Conservation (phyloP, 1,140 invertebrate species). For the Philotrypesis tridentata region DNA sequence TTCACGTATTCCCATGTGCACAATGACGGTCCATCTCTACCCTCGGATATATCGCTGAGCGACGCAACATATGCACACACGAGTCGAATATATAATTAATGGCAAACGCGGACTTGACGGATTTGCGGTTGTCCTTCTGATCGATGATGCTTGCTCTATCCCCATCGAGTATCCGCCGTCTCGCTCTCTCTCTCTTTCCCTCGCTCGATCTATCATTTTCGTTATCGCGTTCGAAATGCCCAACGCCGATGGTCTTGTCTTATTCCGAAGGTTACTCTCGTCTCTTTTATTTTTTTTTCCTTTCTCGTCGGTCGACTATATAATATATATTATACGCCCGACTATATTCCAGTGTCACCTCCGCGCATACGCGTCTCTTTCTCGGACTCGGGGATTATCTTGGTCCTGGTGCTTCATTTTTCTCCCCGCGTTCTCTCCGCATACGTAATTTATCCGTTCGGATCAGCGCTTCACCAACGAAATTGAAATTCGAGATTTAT, state of each 20-base stretch:
- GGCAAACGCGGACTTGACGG: background rate
- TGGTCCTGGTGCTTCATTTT: no score
- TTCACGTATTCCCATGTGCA: background rate
- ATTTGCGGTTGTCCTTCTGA: slow-evolving; percentile 15
- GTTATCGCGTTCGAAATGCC: slow-evolving; percentile 13
- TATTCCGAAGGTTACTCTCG: background rate
- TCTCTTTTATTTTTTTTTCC: background rate
- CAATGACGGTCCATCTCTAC: background rate
- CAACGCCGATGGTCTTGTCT: background rate
- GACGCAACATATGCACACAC: slow-evolving; percentile 8
- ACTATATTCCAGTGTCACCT: background rate
- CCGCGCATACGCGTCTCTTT: background rate
- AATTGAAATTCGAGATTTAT: no score
- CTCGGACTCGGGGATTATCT: no score
- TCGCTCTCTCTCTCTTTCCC: no score
- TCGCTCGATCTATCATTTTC: slow-evolving; percentile 46
- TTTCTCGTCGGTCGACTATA: background rate
- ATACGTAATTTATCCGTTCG: no score
- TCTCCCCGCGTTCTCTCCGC: no score
- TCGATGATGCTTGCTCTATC: slow-evolving; percentile 16
- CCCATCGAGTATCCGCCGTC: background rate
- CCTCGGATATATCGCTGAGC: background rate
- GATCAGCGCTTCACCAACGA: no score
- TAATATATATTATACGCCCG: no score
- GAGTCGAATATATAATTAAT: slow-evolving; percentile 46